A percentile compares a stretch with the other conserved stretches of the same genome.
Conservation (phyloP, 2,113 vertebrate species). For the Laticauda colubrina region DNA sequence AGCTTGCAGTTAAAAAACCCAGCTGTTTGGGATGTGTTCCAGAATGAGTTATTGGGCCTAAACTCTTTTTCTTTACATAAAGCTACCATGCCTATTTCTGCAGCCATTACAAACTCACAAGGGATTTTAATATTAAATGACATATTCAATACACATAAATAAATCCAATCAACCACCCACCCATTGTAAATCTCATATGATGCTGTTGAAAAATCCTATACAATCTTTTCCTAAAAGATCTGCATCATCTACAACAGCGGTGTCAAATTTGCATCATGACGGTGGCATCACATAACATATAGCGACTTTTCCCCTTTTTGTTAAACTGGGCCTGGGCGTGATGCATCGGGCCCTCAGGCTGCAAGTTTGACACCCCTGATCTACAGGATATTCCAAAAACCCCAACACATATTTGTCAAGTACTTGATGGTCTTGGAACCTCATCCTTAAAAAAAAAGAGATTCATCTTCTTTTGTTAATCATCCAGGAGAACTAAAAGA, state of each 20-base stretch:
- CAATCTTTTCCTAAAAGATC: background rate
- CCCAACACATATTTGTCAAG: background rate
- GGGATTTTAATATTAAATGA: background rate
- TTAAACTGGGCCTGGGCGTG: no score
- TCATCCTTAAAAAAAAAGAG: background rate
- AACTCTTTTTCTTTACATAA: background rate
- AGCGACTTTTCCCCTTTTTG: no score
- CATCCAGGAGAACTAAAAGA: conserved; percentile 25
- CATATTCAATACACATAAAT: background rate
- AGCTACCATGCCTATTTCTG: background rate
- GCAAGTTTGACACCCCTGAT: no score
- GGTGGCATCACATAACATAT: no score
- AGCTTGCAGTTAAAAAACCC: background rate
- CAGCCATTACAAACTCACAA: background rate
- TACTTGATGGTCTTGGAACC: background rate
- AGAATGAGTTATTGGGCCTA: background rate
- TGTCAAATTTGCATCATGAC: no score
- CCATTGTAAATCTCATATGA: background rate
- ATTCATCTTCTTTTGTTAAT: conserved; percentile 20
- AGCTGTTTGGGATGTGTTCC: background rate
- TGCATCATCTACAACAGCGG: background rate
- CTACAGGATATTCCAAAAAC: background rate
- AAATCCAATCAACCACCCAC: background rate
- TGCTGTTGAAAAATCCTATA: background rate
- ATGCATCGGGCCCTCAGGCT: no score